Conservation (phyloP, 2,113 vertebrate species). For the Paradisaea rubra region DNA sequence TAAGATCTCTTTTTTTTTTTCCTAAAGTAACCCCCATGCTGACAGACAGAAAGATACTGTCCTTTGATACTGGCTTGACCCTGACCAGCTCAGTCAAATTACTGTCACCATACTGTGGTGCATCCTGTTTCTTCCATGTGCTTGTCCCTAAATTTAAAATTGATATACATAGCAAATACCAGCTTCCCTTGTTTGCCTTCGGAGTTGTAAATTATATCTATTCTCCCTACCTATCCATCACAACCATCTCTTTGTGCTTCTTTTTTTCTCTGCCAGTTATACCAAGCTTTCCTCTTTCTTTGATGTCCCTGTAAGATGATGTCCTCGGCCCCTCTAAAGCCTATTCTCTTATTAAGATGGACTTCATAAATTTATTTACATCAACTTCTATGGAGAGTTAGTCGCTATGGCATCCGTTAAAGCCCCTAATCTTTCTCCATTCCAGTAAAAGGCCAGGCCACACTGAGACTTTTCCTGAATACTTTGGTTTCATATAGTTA, state of each 20-base stretch:
- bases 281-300: neutral
- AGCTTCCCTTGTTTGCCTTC: neutral
- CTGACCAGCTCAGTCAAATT: neutral
- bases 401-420: neutral
- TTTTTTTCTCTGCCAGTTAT: neutral
- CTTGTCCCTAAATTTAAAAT: neutral
- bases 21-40: neutral
- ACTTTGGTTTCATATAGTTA: neutral
- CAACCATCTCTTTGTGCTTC: neutral
- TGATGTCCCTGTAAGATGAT: neutral
- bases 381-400: neutral
- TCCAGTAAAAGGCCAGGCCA: neutral
- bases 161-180: neutral
- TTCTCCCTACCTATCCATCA: neutral
- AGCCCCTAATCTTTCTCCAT: neutral
- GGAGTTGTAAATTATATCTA: neutral
- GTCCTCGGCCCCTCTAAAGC: neutral
- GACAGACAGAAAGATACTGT: neutral
- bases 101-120: neutral
- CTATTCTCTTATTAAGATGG: neutral
- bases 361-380: neutral
- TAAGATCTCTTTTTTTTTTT: neutral
- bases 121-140: neutral
- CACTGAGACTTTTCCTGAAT: neutral
- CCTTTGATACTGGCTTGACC: neutral